Percentiles rank a stretch among this genome's conserved stretches.
phyloP scores from a whole-genome alignment of 2,113 vertebrate genomes.

The Collichthys lucidus region DNA sequence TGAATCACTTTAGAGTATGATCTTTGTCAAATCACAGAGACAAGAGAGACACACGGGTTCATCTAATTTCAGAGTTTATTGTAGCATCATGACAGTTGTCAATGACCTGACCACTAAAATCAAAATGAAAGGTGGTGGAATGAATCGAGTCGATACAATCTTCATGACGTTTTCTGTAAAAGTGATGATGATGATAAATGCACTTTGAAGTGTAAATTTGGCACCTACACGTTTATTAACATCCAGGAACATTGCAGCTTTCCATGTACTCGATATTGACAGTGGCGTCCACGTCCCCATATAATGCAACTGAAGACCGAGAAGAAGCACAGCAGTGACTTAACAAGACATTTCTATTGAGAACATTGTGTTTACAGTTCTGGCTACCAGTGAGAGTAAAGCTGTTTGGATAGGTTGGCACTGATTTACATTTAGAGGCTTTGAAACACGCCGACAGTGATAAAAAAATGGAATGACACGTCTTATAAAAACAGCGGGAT shows the following conservation, averaged over 20 bases:
- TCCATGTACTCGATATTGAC: constrained; percentile 45
- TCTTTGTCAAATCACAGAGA: not conserved
- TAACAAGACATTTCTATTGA: constrained; percentile 50
- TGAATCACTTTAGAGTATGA: not conserved
- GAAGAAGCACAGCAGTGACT: constrained; percentile 55
- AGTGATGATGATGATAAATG: constrained; percentile 46
- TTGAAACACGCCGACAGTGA: constrained; percentile 23
- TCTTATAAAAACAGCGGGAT: constrained; percentile 54
- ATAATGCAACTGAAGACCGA: constrained; percentile 23
- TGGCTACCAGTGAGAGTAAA: constrained; percentile 66
- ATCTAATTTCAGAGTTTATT: constrained; percentile 69
- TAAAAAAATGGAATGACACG: constrained; percentile 38
- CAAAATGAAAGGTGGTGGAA: constrained; percentile 40
- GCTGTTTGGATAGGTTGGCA: constrained; percentile 56
- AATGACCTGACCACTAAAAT: constrained; percentile 48
- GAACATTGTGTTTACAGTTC: constrained; percentile 67
- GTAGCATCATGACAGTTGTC: constrained; percentile 59
- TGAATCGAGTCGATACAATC: constrained; percentile 52
- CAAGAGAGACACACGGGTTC: not conserved
- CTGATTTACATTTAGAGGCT: constrained; percentile 56
- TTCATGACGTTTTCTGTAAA: constrained; percentile 40
- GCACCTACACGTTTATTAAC: constrained; percentile 76
- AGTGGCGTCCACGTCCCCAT: not conserved
- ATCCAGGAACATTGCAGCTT: constrained; percentile 60
- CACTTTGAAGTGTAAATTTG: constrained; percentile 67